These are phyloP conservation scores for Pionites leucogaster DNA, from an alignment of 2,113 vertebrate genomes.

Conservation along the genomic window DNA sequence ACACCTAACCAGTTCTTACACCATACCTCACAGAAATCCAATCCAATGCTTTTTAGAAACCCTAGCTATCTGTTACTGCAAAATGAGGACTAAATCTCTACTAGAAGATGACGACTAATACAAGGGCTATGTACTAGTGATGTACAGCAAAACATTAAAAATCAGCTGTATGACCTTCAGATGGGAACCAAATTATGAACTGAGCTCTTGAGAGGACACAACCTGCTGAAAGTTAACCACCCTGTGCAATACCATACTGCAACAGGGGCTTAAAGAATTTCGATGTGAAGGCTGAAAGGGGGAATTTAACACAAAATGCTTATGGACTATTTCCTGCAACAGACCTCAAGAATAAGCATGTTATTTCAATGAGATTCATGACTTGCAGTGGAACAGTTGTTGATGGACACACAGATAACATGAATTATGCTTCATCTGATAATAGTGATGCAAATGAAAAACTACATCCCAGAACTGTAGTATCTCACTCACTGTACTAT, in stretches of 20 bases:
- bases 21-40: neutral
- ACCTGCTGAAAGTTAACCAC: neutral
- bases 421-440: neutral
- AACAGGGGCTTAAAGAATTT: neutral
- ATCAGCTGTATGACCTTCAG: neutral
- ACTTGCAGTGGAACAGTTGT: neutral
- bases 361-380: neutral
- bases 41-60: neutral
- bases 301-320: neutral
- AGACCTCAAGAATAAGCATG: neutral
- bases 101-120: neutral
- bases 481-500: neutral
- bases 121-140: rapidly evolving
- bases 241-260: neutral
- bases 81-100: neutral
- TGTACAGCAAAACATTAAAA: neutral
- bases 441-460: neutral
- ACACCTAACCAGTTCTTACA: neutral
- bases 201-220: neutral
- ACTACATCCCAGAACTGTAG: neutral
- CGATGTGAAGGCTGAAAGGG: neutral
- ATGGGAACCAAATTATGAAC: neutral
- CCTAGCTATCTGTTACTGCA: neutral
- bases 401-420: neutral
- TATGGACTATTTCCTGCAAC: neutral